Evolutionary conservation across 2,113 vertebrate species (phyloP).

Genomic region (Aplodontia rufa): DNA sequence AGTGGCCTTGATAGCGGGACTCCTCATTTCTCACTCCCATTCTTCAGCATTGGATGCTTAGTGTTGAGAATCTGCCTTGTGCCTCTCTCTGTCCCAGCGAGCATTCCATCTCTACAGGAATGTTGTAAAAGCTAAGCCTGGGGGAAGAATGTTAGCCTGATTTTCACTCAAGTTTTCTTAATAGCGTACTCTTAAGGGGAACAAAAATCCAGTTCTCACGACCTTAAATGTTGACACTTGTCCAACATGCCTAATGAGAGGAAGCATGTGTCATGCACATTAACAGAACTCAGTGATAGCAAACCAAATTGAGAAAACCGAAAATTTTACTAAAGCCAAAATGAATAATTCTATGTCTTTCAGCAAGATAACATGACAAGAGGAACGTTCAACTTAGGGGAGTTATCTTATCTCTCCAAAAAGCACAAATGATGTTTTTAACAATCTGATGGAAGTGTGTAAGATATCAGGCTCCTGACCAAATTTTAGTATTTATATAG

Average conservation of each 20-base stretch:
- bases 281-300: neutral
- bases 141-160: neutral
- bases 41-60: neutral
- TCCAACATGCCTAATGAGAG: slow-evolving; percentile 58
- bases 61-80: neutral
- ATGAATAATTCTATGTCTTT: slow-evolving; percentile 41
- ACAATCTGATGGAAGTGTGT: slow-evolving; percentile 23
- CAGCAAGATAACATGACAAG: slow-evolving; percentile 15
- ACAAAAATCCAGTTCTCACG: slow-evolving; percentile 65
- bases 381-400: slow-evolving; percentile 60
- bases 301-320: neutral
- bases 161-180: slow-evolving; percentile 25
- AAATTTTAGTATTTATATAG: slow-evolving; percentile 2
- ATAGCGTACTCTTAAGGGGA: slow-evolving; percentile 9
- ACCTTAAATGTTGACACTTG: slow-evolving; percentile 60
- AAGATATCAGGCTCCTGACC: slow-evolving; percentile 58
- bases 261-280: slow-evolving; percentile 34
- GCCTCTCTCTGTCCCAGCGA: neutral
- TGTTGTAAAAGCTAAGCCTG: neutral
- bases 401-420: slow-evolving; percentile 73
- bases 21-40: accelerated
- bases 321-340: slow-evolving; percentile 49
- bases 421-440: slow-evolving; percentile 48
- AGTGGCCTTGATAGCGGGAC: too few species aligned
- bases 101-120: neutral